Conservation (phyloP, 2,113 vertebrate species). For the Bufo bufo region DNA sequence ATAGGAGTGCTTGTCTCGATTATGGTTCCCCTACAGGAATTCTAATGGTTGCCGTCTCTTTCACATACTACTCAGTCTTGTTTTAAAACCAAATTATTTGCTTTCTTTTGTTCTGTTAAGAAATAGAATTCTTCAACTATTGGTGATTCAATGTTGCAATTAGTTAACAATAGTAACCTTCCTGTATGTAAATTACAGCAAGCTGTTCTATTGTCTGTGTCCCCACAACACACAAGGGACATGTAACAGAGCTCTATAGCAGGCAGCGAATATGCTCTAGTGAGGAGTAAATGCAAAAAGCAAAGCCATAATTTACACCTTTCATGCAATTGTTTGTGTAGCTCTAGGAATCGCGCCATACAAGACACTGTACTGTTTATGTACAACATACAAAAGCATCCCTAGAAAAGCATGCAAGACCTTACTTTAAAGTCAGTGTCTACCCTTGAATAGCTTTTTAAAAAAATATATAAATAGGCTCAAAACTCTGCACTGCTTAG, state of each 20-base stretch:
- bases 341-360: background rate
- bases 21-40: background rate
- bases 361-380: background rate
- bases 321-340: background rate
- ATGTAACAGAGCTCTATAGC: conserved; percentile 2
- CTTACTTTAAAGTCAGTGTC: no score
- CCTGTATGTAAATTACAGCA: conserved; percentile 37
- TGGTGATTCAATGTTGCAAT: background rate
- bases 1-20: background rate
- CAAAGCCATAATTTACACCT: background rate
- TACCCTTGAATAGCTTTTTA: no score
- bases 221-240: background rate
- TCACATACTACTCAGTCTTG: conserved; percentile 4
- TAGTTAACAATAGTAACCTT: conserved; percentile 38
- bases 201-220: conserved; percentile 30
- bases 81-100: conserved; percentile 20
- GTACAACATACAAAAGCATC: no score
- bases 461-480: no score
- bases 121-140: background rate
- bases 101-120: background rate
- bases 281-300: background rate
- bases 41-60: background rate
- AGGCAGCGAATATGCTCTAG: background rate
- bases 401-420: no score
- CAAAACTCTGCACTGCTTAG: no score